Evolutionary conservation across 2,797 vertebrate species (phyloP), one percentile per base, ranked within the genome.

Genomic region (Syngnathus acus): DNA sequence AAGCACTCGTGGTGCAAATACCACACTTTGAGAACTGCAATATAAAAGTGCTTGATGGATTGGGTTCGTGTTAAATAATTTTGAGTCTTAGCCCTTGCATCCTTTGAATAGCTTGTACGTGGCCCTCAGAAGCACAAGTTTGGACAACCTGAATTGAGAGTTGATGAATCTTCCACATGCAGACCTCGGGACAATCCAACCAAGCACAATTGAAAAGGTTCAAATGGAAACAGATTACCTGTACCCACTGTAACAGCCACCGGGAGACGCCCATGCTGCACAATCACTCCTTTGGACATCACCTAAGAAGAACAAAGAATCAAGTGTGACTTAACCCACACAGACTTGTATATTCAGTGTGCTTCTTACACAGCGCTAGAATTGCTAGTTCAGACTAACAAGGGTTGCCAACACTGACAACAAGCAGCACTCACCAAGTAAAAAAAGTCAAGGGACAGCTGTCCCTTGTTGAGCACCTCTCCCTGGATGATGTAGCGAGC

Each of bases 221-320:
- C 21, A 47, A 10, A 19, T 45, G 7, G 7, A 14, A 17, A 65
- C 63, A 64, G 6, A 59, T 62, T 87, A 97, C 95, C 90, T 50
- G 67, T 67, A 79, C 67, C 78, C 2, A 68, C 23, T 38, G 75
- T 63, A 69, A 93, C 69, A 38, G 71, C 55, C 55, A 91, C 76
- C n/a, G 68, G 2, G 0, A 92, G 40, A 2, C 37, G 83, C 0
- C 88, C 91, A 0, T 83, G 77, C 16, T 69, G 75, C 57, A 87
- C 84, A 69, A 94, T 81, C 6, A 75, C 70, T 68, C 94, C 95
- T 72, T 78, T 95, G 64, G 94, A 91, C 84, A 93, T 77, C 76
- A 97, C 89, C 96, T 97, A 47, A 6, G 23, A 50, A 8, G 32
- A 19, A 68, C 26, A 11, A 17, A 74, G 19, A 50, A 9, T n/a